Conservation (phyloP, 2,113 vertebrate genomes). For the Excalfactoria chinensis region DNA sequence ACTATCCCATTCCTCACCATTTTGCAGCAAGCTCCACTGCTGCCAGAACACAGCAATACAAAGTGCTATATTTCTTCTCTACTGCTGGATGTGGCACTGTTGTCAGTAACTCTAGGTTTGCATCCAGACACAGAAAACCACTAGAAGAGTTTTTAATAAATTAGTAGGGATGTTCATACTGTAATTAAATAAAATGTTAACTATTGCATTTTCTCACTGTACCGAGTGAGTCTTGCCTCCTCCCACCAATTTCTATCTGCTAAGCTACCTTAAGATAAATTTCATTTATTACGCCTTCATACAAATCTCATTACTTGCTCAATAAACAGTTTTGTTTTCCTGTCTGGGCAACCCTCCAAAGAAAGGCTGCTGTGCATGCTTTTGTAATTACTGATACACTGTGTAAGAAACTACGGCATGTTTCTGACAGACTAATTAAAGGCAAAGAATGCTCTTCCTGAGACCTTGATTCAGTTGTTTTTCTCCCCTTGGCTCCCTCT, state of each 20-base stretch:
- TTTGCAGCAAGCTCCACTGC: not conserved
- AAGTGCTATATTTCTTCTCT: not conserved
- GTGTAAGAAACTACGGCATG: not conserved
- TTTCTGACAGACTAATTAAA: conserved; percentile 51
- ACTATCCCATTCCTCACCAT: not conserved
- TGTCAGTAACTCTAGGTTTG: conserved; percentile 20
- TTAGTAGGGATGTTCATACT: not conserved
- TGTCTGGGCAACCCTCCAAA: conserved; percentile 50
- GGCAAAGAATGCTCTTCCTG: not conserved
- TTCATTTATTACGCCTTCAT: conserved; percentile 26
- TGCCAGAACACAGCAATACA: not conserved
- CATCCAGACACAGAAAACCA: not conserved
- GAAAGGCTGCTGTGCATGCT: not conserved
- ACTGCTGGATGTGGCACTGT: not conserved
- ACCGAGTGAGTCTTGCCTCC: rapidly evolving
- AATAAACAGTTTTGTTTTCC: conserved; percentile 50
- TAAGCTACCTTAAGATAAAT: conserved; percentile 40
- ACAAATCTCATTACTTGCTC: conserved; percentile 44
- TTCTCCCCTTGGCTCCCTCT: not conserved
- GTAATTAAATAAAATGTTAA: conserved; percentile 31
- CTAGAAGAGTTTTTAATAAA: not conserved
- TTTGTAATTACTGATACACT: conserved; percentile 7
- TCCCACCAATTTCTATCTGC: rapidly evolving
- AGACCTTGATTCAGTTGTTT: not conserved
- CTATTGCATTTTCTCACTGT: not conserved